These are phyloP conservation scores for Metopia argyrocephala DNA, from an alignment of 2,888 invertebrate genomes.

Conservation along the genomic window DNA sequence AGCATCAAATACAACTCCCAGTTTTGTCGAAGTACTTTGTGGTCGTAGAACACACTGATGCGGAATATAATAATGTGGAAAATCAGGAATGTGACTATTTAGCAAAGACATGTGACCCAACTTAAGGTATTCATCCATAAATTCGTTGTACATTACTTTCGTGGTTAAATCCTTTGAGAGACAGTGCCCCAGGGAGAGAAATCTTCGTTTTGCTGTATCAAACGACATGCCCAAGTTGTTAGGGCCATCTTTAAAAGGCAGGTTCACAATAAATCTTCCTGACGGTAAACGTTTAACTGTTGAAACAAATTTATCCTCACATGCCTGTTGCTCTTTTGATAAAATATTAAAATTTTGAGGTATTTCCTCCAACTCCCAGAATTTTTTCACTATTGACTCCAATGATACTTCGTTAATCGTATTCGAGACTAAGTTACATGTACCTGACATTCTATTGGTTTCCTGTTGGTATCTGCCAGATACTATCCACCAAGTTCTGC, in stretches of 20 bases:
- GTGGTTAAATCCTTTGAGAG: not conserved
- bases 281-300: not conserved
- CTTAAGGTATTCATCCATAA: slow-evolving; percentile 31
- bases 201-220: slow-evolving; percentile 12
- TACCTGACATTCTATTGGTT: too few relatives aligned
- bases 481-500: slow-evolving; percentile 45
- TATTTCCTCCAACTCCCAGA: slow-evolving; percentile 14
- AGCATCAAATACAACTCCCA: slow-evolving; percentile 57
- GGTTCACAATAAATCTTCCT: slow-evolving; percentile 33
- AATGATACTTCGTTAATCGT: too few relatives aligned
- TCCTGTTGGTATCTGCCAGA: slow-evolving; percentile 43
- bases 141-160: slow-evolving; percentile 6
- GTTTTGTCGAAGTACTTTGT: slow-evolving; percentile 51
- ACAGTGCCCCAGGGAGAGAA: slow-evolving; percentile 16
- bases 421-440: too few relatives aligned
- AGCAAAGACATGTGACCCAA: slow-evolving; percentile 37
- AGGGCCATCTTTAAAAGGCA: slow-evolving; percentile 36
- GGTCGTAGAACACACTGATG: slow-evolving; percentile 50
- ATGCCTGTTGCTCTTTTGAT: not conserved
- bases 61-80: slow-evolving; percentile 43
- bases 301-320: not conserved
- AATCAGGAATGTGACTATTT: slow-evolving; percentile 19
- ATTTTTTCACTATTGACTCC: not conserved
- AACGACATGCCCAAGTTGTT: slow-evolving; percentile 39
- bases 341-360: not conserved